These are phyloP conservation scores for Ibidorhyncha struthersii DNA, from an alignment of 2,113 vertebrate genomes.

Conservation along the genomic window DNA sequence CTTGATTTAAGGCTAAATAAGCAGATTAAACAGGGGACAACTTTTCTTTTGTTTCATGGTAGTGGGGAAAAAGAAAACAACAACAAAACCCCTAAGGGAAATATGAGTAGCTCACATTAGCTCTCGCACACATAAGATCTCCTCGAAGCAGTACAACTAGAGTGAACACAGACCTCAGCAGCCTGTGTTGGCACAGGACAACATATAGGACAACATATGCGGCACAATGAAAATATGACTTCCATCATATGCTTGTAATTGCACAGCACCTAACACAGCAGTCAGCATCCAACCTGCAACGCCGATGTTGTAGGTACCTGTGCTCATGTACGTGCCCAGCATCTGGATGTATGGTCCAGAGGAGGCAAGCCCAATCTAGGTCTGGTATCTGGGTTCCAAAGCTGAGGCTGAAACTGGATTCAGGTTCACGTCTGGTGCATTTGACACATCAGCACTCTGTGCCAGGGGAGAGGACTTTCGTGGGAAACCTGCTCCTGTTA, in stretches of 20 bases:
- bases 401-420: background rate
- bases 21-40: background rate
- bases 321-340: background rate
- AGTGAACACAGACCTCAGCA: background rate
- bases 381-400: background rate
- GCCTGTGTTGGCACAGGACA: background rate
- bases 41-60: background rate
- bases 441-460: too few species aligned
- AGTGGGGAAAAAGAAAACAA: rapidly evolving
- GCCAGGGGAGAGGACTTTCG: background rate
- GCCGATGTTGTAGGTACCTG: background rate
- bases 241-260: background rate
- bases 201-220: background rate
- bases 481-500: background rate
- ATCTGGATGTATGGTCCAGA: background rate
- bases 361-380: background rate
- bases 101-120: background rate
- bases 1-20: background rate
- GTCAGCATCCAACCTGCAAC: background rate
- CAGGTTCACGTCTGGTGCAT: background rate
- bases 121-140: background rate
- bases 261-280: background rate
- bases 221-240: background rate
- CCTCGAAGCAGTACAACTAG: background rate
- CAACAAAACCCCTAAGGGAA: background rate